Base-by-base conservation (phyloP, 2,113 vertebrate genomes). In the Cavia porcellus region DNA sequence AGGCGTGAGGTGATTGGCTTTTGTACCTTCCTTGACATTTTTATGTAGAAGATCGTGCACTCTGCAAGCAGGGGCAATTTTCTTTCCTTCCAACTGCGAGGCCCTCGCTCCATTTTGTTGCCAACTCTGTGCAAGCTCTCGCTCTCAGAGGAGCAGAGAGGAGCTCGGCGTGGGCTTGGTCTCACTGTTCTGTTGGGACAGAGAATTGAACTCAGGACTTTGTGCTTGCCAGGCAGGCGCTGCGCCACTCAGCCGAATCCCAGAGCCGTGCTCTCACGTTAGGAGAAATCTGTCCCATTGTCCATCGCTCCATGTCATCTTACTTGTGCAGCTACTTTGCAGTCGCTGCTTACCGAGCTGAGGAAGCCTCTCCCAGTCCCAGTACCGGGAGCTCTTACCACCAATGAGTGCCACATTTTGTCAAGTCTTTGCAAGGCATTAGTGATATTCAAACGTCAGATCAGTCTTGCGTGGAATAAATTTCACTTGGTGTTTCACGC, bases 261-360 rank as follows among this genome's bases (percentile, higher is more conserved):
- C 55, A 4, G 55, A 15, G 13, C 55, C 55, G 0, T 19, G 55
- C 17, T 57, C 55, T 57, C 55, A 55, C 55, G 14, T 15, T 5
- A 15, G 68, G 4, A 74, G 20, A 25, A 24, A 42, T 0, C 3
- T 20, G 12, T 24, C 61, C 35, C 0, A 3, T 19, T 2, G 17
- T 28, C 35, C 3, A 0, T 8, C 42, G 12, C 50, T 7, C 42
- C 13, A 0, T 10, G 10, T 4, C 28, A 7, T 4, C 1, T 50
- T 7, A 24, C 25, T 15, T 45, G 55, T 14, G 79, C 11, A 25
- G 24, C n/a, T 55, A 7, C 8, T n/a, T 38, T 85, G 30, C 4
- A 22, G 45, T 68, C 2, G 24, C 22, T 30, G 42, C 83, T 52
- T n/a, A 59, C 30, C 3, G 32, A 42, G 9, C 28, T 45, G 42